phyloP scores from a whole-genome alignment of 2,797 vertebrate genomes.

The Falco cherrug region DNA sequence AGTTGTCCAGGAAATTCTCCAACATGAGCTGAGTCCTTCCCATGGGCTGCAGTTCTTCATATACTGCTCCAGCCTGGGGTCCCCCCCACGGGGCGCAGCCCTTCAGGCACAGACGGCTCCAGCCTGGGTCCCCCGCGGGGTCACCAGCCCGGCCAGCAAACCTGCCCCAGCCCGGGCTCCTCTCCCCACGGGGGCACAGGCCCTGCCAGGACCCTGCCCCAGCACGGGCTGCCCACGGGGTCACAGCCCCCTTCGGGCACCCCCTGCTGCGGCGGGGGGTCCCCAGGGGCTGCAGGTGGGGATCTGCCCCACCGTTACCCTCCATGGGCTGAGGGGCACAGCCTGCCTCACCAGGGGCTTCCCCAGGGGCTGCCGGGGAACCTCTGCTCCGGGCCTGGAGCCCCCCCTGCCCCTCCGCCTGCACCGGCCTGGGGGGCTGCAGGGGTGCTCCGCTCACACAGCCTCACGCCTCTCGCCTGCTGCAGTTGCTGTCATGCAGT shows the following conservation, averaged over 20 bases:
- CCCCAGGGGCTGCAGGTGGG: too few relatives aligned
- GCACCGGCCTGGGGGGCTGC: neutral
- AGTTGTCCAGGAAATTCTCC: neutral
- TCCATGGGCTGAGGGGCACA: too few relatives aligned
- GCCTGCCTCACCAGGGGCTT: too few relatives aligned
- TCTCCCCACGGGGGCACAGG: too few relatives aligned
- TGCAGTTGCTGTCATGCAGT: neutral
- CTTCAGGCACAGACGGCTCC: neutral
- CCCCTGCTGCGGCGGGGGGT: too few relatives aligned
- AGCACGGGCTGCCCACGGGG: too few relatives aligned
- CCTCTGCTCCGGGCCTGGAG: too few relatives aligned
- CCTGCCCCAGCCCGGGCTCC: neutral
- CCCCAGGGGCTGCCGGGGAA: too few relatives aligned
- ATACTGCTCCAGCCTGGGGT: neutral
- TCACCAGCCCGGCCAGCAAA: neutral
- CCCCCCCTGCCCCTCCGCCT: neutral
- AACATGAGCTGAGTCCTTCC: accelerated
- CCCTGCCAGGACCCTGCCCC: too few relatives aligned
- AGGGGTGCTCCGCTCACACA: neutral
- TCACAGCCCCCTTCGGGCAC: too few relatives aligned
- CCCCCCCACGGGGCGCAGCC: neutral
- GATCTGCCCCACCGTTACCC: too few relatives aligned
- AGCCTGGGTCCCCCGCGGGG: too few relatives aligned
- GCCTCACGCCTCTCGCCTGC: neutral
- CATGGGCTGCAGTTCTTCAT: neutral